Conservation (phyloP, 1,140 invertebrate species). For the Pseudomyrmex flavicornis region DNA sequence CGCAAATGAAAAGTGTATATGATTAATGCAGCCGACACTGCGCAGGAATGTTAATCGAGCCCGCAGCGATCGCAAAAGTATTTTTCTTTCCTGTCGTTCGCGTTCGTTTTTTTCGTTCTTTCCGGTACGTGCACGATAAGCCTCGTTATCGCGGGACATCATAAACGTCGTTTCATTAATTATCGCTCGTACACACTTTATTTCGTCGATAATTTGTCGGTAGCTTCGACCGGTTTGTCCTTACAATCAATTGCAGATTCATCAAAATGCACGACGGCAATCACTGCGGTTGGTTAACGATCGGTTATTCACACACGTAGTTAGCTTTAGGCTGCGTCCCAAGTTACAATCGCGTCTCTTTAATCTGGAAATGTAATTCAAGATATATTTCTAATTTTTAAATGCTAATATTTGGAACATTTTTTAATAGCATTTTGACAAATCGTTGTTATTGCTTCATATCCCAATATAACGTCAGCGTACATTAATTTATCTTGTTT, state of each 20-base stretch:
- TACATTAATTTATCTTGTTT: slow-evolving; percentile 13
- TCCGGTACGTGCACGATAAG: slow-evolving; percentile 40
- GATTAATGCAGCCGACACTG: slow-evolving; percentile 57
- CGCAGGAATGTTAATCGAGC: slow-evolving; percentile 31
- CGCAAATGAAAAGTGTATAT: slow-evolving; percentile 33
- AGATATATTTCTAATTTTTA: too few species aligned
- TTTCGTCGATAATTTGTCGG: slow-evolving; percentile 34
- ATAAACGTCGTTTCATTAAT: slow-evolving; percentile 55
- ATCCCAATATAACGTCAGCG: too few species aligned
- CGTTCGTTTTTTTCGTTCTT: slow-evolving; percentile 10
- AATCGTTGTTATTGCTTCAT: background rate
- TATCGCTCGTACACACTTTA: slow-evolving; percentile 55
- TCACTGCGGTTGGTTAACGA: slow-evolving; percentile 36
- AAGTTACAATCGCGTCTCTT: slow-evolving; percentile 7
- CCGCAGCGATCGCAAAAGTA: slow-evolving; percentile 38
- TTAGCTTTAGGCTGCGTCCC: slow-evolving; percentile 30
- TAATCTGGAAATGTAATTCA: background rate
- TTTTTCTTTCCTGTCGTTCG: background rate
- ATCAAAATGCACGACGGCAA: slow-evolving; percentile 37
- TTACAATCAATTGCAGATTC: slow-evolving; percentile 37
- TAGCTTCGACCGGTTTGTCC: slow-evolving; percentile 38
- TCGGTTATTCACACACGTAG: slow-evolving; percentile 24
- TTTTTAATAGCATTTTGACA: too few species aligned
- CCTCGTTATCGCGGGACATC: slow-evolving; percentile 59
- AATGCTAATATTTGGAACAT: too few species aligned